Evolutionary conservation across 2,888 invertebrate species (phyloP).

Genomic region (Ceriagrion tenellum): DNA sequence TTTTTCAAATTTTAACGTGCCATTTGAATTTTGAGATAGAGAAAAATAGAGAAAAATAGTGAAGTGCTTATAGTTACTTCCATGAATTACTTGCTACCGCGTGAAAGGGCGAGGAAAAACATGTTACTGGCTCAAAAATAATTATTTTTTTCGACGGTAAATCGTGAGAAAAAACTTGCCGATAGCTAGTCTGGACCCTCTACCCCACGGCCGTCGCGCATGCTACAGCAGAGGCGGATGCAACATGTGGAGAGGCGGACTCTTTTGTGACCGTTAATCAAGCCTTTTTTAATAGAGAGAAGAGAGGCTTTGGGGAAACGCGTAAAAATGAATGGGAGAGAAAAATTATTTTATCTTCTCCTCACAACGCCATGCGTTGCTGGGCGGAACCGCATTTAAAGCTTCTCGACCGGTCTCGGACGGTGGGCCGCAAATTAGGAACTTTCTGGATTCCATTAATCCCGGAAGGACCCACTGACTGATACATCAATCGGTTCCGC

Average conservation of each 20-base stretch:
- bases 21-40: background rate
- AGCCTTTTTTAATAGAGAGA: background rate
- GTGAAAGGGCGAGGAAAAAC: background rate
- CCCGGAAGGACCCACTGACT: background rate
- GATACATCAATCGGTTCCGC: slow-evolving; percentile 13
- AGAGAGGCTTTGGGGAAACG: background rate
- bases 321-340: background rate
- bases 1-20: background rate
- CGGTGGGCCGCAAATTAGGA: slow-evolving; percentile 46
- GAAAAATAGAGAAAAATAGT: background rate
- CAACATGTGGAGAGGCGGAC: background rate
- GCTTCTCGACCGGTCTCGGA: background rate
- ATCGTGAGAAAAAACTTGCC: slow-evolving; percentile 19
- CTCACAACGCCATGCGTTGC: too few relatives aligned
- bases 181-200: background rate
- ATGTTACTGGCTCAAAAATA: background rate
- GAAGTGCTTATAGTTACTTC: background rate
- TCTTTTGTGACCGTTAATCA: slow-evolving; percentile 14
- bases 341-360: background rate
- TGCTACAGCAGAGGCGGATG: background rate
- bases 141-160: background rate
- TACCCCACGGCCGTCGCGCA: background rate
- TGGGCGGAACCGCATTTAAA: background rate
- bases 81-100: background rate
- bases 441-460: slow-evolving; percentile 36